Evolutionary conservation across 37 sponge, comb jelly and placozoan species (phyloP).

Genomic region (Ephydatia muelleri): DNA sequence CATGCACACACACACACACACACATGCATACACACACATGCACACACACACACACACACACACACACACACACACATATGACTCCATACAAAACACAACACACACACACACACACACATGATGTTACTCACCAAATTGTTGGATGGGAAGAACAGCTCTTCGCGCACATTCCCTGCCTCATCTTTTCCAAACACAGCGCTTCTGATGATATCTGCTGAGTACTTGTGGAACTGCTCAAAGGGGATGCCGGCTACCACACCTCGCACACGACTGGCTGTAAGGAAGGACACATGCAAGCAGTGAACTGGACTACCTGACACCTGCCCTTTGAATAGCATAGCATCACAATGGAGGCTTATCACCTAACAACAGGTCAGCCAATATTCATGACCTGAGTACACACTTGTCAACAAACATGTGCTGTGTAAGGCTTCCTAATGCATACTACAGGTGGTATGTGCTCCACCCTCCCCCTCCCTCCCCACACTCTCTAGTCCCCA

Average conservation of each 20-base stretch:
- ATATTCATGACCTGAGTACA: too few relatives aligned
- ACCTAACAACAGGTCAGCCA: too few relatives aligned
- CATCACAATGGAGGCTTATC: too few relatives aligned
- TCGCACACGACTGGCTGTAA: slow-evolving; percentile 75
- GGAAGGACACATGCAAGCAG: background rate
- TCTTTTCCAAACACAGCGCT: slow-evolving; percentile 80
- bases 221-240: slow-evolving; percentile 94
- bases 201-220: slow-evolving; percentile 81
- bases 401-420: too few relatives aligned
- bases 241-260: slow-evolving; percentile 81
- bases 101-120: slow-evolving; percentile 2
- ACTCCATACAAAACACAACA: too few relatives aligned
- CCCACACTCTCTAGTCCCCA: too few relatives aligned
- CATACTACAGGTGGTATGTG: too few relatives aligned
- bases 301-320: too few relatives aligned
- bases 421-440: too few relatives aligned
- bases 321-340: too few relatives aligned
- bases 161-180: slow-evolving; percentile 59
- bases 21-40: background rate
- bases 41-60: slow-evolving; percentile 3
- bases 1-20: background rate
- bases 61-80: background rate
- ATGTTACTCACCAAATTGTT: slow-evolving; percentile 82
- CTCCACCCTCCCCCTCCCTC: background rate
- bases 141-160: slow-evolving; percentile 59